These are phyloP conservation scores for Epicampocera succincta DNA, from an alignment of 2,888 invertebrate genomes.

Conservation along the genomic window DNA sequence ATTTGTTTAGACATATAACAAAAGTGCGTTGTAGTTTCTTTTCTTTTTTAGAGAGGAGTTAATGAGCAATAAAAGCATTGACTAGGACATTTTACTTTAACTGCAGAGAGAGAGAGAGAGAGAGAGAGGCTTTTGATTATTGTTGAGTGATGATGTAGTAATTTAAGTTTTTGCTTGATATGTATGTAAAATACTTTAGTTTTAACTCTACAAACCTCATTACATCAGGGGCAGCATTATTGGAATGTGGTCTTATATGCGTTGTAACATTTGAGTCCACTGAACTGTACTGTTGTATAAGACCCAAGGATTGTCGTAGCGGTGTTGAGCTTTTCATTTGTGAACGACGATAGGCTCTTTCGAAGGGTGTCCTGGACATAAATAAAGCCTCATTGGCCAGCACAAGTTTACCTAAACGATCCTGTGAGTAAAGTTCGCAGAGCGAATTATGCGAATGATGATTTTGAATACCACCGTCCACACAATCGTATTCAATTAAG, in stretches of 20 bases:
- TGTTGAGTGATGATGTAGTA: slow-evolving; percentile 51
- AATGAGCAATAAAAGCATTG: slow-evolving; percentile 56
- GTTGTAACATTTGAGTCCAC: slow-evolving; percentile 56
- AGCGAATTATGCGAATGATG: slow-evolving; percentile 73
- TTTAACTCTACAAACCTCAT: slow-evolving; percentile 78
- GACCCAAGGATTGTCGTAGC: slow-evolving; percentile 76
- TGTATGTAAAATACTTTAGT: slow-evolving; percentile 24
- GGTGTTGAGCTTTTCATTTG: slow-evolving; percentile 78
- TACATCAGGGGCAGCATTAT: slow-evolving; percentile 78
- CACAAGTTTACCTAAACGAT: slow-evolving; percentile 72
- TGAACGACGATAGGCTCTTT: slow-evolving; percentile 80
- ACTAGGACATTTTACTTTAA: slow-evolving; percentile 37
- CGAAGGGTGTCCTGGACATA: slow-evolving; percentile 81
- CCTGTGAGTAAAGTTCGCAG: slow-evolving; percentile 74
- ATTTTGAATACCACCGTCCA: slow-evolving; percentile 72
- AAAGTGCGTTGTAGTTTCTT: slow-evolving; percentile 32
- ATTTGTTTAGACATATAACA: slow-evolving; percentile 16
- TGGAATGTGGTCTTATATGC: slow-evolving; percentile 75
- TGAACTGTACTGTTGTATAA: slow-evolving; percentile 70
- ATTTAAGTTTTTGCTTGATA: slow-evolving; percentile 37
- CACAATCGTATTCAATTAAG: slow-evolving; percentile 74
- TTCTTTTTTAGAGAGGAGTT: slow-evolving; percentile 16
- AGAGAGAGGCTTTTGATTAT: slow-evolving; percentile 14
- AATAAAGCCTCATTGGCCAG: slow-evolving; percentile 73
- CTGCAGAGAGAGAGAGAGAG: slow-evolving; percentile 2